Conservation (phyloP, 2,888 invertebrate species). For the Metallyticus violacea region DNA sequence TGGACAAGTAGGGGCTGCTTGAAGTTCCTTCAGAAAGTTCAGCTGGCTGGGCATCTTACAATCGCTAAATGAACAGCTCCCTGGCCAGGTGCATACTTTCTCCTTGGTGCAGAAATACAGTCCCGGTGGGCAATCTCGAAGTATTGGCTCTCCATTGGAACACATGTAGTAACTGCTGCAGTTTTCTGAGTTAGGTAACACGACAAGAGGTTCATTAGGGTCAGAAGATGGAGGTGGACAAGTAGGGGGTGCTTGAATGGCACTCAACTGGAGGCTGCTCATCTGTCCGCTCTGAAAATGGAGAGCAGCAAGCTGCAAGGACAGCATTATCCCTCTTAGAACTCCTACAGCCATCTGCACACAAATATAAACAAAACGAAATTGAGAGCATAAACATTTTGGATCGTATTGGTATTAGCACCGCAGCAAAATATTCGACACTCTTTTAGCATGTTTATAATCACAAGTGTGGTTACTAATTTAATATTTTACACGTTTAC, state of each 20-base stretch:
- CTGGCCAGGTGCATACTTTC: background rate
- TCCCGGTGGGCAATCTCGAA: conserved; percentile 48
- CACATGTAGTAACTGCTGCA: conserved; percentile 53
- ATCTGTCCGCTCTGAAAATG: background rate
- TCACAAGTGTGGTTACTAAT: too few relatives aligned
- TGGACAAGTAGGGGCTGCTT: background rate
- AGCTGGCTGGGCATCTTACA: background rate
- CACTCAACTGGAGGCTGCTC: background rate
- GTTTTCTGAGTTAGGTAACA: conserved; percentile 44
- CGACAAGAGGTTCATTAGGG: too few relatives aligned
- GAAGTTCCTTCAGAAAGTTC: background rate
- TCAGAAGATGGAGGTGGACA: background rate
- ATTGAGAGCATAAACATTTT: too few relatives aligned
- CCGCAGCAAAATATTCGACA: too few relatives aligned
- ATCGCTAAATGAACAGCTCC: background rate
- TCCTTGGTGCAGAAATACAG: background rate
- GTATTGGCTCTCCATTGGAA: conserved; percentile 48
- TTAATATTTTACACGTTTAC: too few relatives aligned
- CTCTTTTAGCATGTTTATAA: too few relatives aligned
- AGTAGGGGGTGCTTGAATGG: background rate
- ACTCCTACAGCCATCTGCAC: background rate
- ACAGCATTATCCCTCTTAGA: background rate
- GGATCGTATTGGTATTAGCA: too few relatives aligned
- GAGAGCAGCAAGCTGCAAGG: too few relatives aligned
- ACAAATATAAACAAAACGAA: background rate